Evolutionary conservation across 2,797 vertebrate species (phyloP).

Genomic region (Spinibarbus caldwelli): DNA sequence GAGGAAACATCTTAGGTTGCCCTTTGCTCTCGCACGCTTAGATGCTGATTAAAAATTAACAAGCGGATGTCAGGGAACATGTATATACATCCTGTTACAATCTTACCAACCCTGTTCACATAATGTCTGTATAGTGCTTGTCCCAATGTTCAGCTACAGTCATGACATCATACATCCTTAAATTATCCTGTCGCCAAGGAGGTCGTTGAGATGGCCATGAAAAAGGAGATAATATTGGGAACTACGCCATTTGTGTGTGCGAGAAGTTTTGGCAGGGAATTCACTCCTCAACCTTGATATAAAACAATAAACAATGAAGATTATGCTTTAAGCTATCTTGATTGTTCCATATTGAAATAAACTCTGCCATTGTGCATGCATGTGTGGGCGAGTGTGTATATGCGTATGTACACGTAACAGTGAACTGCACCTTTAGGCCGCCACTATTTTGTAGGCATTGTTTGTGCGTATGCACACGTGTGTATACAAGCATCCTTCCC

Average conservation of each 20-base stretch:
- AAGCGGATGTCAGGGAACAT: constrained; percentile 8
- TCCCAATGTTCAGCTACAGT: constrained; percentile 17
- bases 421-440: background rate
- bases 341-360: constrained; percentile 40
- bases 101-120: background rate
- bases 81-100: background rate
- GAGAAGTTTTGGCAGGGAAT: constrained; percentile 28
- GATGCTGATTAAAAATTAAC: constrained; percentile 22
- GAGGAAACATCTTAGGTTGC: constrained; percentile 17
- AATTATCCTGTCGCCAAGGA: constrained; percentile 46
- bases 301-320: constrained; percentile 56
- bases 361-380: background rate
- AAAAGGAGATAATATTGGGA: constrained; percentile 42
- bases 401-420: background rate
- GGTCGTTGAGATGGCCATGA: constrained; percentile 38
- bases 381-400: constrained; percentile 15
- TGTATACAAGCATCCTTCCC: constrained; percentile 9
- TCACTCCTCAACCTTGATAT: constrained; percentile 50
- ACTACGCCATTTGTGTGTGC: background rate
- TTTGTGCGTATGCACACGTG: constrained; percentile 20
- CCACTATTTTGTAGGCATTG: background rate
- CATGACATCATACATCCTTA: constrained; percentile 37
- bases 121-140: background rate
- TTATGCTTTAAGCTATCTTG: constrained; percentile 29
- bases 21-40: background rate